phyloP scores from a whole-genome alignment of 2,113 vertebrate species.

The Origma solitaria region DNA sequence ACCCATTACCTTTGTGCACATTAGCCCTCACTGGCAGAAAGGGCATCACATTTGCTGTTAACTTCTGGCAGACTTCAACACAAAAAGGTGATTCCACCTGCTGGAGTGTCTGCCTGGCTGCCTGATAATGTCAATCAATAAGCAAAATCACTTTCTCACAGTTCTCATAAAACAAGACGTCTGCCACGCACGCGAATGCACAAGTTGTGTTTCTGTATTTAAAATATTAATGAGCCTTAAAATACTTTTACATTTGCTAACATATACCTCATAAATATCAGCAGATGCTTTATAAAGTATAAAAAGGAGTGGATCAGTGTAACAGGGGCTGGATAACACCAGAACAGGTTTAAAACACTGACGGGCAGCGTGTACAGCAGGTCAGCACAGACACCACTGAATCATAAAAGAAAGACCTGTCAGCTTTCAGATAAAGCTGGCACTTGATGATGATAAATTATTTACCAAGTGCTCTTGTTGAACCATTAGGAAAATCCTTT shows the following conservation, averaged over 20 bases:
- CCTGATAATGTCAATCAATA: slow-evolving; percentile 80
- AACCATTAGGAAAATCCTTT: slow-evolving; percentile 40
- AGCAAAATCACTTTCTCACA: slow-evolving; percentile 65
- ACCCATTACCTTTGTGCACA: slow-evolving; percentile 67
- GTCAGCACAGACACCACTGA: slow-evolving; percentile 22
- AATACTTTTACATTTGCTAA: not conserved
- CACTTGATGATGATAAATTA: slow-evolving; percentile 59
- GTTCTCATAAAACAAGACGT: slow-evolving; percentile 61
- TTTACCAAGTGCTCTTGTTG: slow-evolving; percentile 51
- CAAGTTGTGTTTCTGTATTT: not conserved
- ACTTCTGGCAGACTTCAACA: slow-evolving; percentile 71
- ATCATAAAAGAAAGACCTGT: slow-evolving; percentile 35
- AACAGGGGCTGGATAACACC: not conserved
- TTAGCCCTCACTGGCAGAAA: slow-evolving; percentile 61
- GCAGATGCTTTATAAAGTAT: not conserved
- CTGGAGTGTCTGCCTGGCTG: slow-evolving; percentile 66
- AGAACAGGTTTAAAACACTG: slow-evolving; percentile 2
- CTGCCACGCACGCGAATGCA: slow-evolving; percentile 39
- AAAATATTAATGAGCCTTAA: not conserved
- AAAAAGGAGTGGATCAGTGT: not conserved
- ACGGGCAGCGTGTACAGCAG: not conserved
- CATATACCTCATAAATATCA: not conserved
- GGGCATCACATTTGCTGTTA: slow-evolving; percentile 70
- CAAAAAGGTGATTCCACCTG: slow-evolving; percentile 73
- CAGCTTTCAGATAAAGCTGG: slow-evolving; percentile 38